A percentile compares a stretch with the other conserved stretches of the same genome.
Conservation (phyloP, 2,888 invertebrate genomes). For the Quadroppia sp. region DNA sequence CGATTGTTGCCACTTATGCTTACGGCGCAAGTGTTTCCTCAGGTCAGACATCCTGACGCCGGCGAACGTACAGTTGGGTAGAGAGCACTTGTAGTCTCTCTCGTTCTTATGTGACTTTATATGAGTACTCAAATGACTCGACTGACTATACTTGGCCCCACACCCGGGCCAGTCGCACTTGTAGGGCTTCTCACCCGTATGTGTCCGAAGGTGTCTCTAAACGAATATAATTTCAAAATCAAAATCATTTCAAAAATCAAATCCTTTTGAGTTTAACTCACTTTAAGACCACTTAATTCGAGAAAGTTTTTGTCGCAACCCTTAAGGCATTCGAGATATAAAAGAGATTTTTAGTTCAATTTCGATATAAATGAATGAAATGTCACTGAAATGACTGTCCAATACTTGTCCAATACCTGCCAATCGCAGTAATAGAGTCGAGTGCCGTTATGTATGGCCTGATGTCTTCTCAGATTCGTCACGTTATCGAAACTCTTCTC, state of each 20-base stretch:
- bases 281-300: slow-evolving; percentile 12
- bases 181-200: slow-evolving; percentile 37
- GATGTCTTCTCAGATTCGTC: slow-evolving; percentile 17
- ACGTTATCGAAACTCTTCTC: slow-evolving; percentile 11
- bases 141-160: slow-evolving; percentile 34
- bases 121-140: slow-evolving; percentile 35
- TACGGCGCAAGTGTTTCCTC: slow-evolving; percentile 20
- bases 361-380: background rate
- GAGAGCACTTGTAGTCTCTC: slow-evolving; percentile 21
- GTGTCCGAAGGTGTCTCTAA: background rate
- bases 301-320: slow-evolving; percentile 25
- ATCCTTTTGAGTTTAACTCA: background rate
- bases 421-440: slow-evolving; percentile 23
- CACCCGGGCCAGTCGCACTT: slow-evolving; percentile 39
- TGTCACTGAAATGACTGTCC: background rate
- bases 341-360: background rate
- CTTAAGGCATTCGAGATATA: background rate
- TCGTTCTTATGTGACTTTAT: slow-evolving; percentile 20
- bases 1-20: slow-evolving; percentile 23
- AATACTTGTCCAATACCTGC: background rate
- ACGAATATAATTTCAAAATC: background rate
- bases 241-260: background rate
- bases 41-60: slow-evolving; percentile 17
- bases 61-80: slow-evolving; percentile 35
- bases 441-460: slow-evolving; percentile 20